phyloP scores from a whole-genome alignment of 2,797 vertebrate species.

The Petrocephalus schoutedeni region DNA sequence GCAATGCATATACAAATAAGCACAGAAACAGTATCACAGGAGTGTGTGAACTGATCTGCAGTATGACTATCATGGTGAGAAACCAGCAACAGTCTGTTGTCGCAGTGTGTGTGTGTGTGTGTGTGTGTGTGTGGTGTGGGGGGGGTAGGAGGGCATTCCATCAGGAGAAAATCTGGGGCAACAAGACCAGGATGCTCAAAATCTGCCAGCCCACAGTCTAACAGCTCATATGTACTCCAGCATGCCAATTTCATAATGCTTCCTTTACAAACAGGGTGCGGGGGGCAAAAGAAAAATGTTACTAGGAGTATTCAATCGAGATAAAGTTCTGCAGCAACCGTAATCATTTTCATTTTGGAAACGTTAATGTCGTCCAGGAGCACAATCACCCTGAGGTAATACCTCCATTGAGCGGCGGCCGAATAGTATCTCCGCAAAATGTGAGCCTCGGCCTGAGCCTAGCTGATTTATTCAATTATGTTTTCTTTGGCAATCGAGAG shows the following conservation, averaged over 20 bases:
- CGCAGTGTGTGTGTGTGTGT: not conserved
- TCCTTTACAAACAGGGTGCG: not conserved
- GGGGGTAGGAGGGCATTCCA: not conserved
- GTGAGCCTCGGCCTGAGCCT: constrained; percentile 48
- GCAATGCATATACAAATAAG: not conserved
- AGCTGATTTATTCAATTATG: constrained; percentile 46
- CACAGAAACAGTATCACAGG: not conserved
- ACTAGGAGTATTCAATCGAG: not conserved
- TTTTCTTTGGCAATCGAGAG: constrained; percentile 52
- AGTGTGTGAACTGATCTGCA: not conserved
- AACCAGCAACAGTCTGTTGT: not conserved
- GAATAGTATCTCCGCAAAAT: constrained; percentile 44
- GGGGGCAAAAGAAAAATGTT: not conserved
- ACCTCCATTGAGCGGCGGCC: constrained; percentile 38
- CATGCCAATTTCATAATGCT: not conserved
- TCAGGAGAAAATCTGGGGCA: not conserved
- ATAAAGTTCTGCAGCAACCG: constrained; percentile 21
- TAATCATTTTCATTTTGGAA: constrained; percentile 32
- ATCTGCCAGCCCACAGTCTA: not conserved
- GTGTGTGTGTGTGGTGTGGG: not conserved
- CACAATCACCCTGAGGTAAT: constrained; percentile 32
- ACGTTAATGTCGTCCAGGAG: constrained; percentile 37
- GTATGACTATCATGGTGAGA: not conserved
- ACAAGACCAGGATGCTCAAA: not conserved
- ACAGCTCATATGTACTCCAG: not conserved